Conservation (phyloP, 2,888 invertebrate species). For the Antheraea assamensis region DNA sequence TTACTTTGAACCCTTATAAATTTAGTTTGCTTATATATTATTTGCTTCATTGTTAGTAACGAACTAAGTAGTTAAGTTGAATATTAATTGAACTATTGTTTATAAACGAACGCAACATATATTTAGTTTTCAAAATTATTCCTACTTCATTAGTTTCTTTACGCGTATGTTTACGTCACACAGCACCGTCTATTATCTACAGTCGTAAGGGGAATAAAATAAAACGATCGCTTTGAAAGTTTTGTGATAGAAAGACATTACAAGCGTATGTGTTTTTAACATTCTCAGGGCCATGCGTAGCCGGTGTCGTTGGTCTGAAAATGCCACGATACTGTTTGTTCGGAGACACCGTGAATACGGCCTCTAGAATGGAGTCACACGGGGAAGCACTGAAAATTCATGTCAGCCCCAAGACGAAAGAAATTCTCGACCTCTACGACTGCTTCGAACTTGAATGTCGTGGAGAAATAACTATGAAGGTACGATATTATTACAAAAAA, state of each 20-base stretch:
- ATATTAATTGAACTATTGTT: not conserved
- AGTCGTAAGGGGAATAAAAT: not conserved
- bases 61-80: not conserved
- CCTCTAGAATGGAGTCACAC: slow-evolving; percentile 95
- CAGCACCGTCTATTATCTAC: too few relatives aligned
- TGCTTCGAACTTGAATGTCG: slow-evolving; percentile 92
- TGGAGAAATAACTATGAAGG: slow-evolving; percentile 96
- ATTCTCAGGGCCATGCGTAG: slow-evolving; percentile 87
- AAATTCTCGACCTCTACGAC: slow-evolving; percentile 91
- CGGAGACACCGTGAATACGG: slow-evolving; percentile 96
- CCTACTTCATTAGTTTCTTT: too few relatives aligned
- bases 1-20: not conserved
- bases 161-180: too few relatives aligned
- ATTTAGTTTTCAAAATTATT: too few relatives aligned
- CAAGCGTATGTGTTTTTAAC: not conserved
- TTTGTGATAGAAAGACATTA: not conserved
- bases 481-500: slow-evolving; percentile 50
- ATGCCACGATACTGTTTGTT: slow-evolving; percentile 97
- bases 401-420: slow-evolving; percentile 94
- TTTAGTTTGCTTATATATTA: not conserved
- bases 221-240: not conserved
- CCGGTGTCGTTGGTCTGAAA: slow-evolving; percentile 95
- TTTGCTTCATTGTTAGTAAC: too few relatives aligned
- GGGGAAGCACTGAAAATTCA: slow-evolving; percentile 95
- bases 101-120: too few relatives aligned